Base-by-base conservation (phyloP, 2,888 invertebrate species). In the Pristionchus maxplancki region DNA sequence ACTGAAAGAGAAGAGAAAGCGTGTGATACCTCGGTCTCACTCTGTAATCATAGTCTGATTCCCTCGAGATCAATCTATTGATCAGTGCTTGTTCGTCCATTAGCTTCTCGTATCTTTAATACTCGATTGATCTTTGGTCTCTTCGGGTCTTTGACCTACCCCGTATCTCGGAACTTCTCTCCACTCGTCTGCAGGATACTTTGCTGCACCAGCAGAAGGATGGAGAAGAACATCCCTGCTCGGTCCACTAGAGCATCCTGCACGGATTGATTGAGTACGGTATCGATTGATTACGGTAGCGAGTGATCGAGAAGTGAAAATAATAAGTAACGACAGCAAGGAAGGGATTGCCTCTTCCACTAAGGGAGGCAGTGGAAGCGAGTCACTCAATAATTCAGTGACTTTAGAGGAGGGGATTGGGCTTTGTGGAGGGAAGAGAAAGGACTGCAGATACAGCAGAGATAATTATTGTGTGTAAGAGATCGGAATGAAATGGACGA, bases 41-140 rank as follows among this genome's bases (percentile, higher is more conserved):
- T 15, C 93, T 85, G 91, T 91, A 92, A 84, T 93, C 93, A 87
- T 93, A 93, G 71, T 90, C 89, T 44, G 89, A 44, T 15, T 67
- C 86, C 17, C 44, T 13, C 48, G 86, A 86, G 40, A 67, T 85
- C 37, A 93, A 71, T 31, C 88, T n/a, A 28, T 90, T 88, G 88
- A 93, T 93, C 53, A 93, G 92, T 34, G 89, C 81, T 89, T 93
- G 93, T 88, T 93, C 93, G 89, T 92, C 92, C 64, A 92, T 89
- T 48, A 93, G 89, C 50, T 91, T 91, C 88, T 91, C 92, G 87
- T 92, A 91, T 34, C 91, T 91, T 20, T 40, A 87, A 84, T 74
- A 24, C 20, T 40, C 17, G 40, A 74, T 74, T 37, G 9, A 13
- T 40, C 24, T 24, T 40, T 28, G 28, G 15, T 15, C 28, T 31